Evolutionary conservation across 2,888 invertebrate genomes (phyloP), one percentile per base, ranked within the genome.

Genomic region (Dryocosmus kuriphilus): DNA sequence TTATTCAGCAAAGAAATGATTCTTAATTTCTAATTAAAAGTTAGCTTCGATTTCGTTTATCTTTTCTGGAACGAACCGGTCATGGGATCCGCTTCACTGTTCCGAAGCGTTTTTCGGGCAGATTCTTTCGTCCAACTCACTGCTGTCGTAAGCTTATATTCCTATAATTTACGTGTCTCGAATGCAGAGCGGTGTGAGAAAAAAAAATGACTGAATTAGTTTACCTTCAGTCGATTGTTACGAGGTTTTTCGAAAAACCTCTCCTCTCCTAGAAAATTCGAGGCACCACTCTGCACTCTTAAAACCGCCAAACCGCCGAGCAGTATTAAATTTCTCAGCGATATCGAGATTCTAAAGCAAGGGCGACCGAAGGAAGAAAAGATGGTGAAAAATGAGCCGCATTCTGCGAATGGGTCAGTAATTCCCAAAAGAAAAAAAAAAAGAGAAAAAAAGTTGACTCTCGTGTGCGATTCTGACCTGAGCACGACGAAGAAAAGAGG

Each of bases 281-380:
- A 27, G 27, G 35, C 62, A 73, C 76, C 71, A 78, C 77, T 79
- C 74, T 81, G 81, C 81, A 81, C 62, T 81, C 80, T 80, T 32
- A 75, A 79, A 85, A 82, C 79, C 81, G 86, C 88, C 86, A 87
- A 88, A 86, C 82, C 82, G 83, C 57, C 38, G 51, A 87, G 85
- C 88, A 87, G 89, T 89, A 89, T 89, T 89, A 88, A 85, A 86
- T 84, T 86, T 81, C 84, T 86, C 83, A 81, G 85, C 83, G 85
- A 87, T 86, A 85, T 85, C 83, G 81, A 85, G 83, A 85, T 85
- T 86, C 83, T 85, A 85, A n/a, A 87, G 79, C 57, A 79, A 78
- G 63, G 77, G 51, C n/a, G 51, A 71, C 30, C 51, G 30, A 71
- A 55, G 51, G 51, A 32, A 78, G 77, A 78, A 65, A 76, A 80